These are phyloP conservation scores for Biston stratarius DNA, from an alignment of 2,888 invertebrate genomes.

Conservation along the genomic window DNA sequence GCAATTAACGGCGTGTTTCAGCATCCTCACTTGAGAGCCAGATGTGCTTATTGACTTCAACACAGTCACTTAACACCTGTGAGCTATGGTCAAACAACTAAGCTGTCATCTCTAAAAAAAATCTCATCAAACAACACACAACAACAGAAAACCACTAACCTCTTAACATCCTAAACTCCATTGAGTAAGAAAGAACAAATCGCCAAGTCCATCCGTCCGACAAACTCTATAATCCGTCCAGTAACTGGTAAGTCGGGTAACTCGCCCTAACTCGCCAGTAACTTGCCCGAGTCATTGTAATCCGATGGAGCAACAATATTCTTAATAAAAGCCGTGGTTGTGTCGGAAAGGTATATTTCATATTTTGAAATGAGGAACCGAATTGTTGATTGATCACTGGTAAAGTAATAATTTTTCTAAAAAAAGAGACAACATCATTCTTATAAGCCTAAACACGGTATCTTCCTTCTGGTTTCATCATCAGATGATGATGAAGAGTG, in stretches of 20 bases:
- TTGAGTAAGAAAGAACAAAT: conserved; percentile 25
- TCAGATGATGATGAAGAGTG: no score
- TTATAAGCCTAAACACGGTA: no score
- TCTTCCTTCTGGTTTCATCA: no score
- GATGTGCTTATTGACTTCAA: no score
- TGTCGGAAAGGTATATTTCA: conserved; percentile 23
- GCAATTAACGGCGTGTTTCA: no score
- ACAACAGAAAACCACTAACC: conserved; percentile 15
- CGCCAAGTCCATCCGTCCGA: conserved; percentile 28
- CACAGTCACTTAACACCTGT: no score
- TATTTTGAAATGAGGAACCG: not conserved
- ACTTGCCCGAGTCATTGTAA: conserved; percentile 37
- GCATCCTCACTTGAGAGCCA: no score
- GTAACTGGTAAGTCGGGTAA: conserved; percentile 31
- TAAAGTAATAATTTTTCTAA: no score
- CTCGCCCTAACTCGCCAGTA: conserved; percentile 26
- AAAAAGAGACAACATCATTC: no score
- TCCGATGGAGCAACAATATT: conserved; percentile 38
- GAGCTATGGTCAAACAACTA: no score
- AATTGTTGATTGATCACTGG: not conserved
- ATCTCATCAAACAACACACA: not conserved
- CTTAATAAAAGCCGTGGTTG: conserved; percentile 33
- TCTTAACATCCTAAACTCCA: conserved; percentile 17
- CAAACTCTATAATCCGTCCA: conserved; percentile 32
- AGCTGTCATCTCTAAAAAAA: no score